Evolutionary conservation across 1,140 invertebrate genomes (phyloP), one percentile per base, ranked within the genome.

Genomic region (Drosophila truncata): DNA sequence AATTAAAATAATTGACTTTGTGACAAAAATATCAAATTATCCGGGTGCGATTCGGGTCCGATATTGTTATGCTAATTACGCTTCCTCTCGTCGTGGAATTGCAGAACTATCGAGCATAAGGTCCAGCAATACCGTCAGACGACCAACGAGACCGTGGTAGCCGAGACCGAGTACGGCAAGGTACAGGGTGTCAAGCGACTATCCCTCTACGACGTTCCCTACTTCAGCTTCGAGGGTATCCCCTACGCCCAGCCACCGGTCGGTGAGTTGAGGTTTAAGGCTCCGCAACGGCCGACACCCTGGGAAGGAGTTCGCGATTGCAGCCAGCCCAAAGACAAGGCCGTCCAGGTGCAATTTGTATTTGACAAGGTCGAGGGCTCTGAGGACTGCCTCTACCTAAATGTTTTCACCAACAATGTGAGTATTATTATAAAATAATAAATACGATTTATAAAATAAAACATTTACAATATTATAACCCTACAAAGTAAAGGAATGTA

Each of bases 331-430:
- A 94, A 94, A 39, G 79, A 92, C 11, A 82, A 73, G 25, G 91
- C 93, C 54, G 74, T 91, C 10, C 94, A 93, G 66, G 80, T 91
- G 78, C 69, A 90, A 11, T 84, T 91, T 35, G 62, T 92, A 2
- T 49, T 57, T 2, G 82, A 87, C 20, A 82, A 80, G 55, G 62
- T 92, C 41, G 80, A 91, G 35, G 94, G 94, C n/a, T 90, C 93
- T 9, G 96, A 97, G 91, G 95, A 97, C 81, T 96, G 96, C 79
- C 93, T 97, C 1, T 94, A 95, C 61, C 79, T 97, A 1, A 96
- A 96, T 64, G 94, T 97, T 16, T 96, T 95, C 55, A 88, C 94
- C 94, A 25, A 95, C 95, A 80, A 96, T 94, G 91, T 92, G 95
- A 49, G 94, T 96, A 91, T 5, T 10, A 41, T 33, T 29, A 8